Evolutionary conservation across 2,797 vertebrate genomes (phyloP).

Genomic region (Malurus splendens): DNA sequence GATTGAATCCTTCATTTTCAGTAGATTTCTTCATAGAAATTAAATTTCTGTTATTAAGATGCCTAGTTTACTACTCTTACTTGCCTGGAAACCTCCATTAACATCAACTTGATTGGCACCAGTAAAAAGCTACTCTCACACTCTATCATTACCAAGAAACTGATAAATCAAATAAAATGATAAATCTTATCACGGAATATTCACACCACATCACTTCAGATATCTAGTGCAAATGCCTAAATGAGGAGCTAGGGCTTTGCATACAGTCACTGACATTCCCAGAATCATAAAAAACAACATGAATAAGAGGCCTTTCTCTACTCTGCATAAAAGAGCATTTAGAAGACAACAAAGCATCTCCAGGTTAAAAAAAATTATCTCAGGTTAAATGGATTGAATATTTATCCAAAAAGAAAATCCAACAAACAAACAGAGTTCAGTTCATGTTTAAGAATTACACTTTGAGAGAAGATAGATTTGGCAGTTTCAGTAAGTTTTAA

Average conservation of each 20-base stretch:
- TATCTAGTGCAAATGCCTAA: neutral
- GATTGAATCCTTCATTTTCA: neutral
- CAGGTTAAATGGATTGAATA: neutral
- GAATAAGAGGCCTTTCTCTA: neutral
- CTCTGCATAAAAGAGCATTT: neutral
- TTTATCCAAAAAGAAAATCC: constrained; percentile 1
- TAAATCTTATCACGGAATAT: neutral
- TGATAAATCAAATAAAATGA: neutral
- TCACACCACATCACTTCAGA: neutral
- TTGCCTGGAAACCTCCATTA: neutral
- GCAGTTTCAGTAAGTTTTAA: constrained; percentile 1
- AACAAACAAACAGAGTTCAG: neutral
- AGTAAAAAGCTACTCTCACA: neutral
- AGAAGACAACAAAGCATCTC: neutral
- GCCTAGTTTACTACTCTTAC: neutral
- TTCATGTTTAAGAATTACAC: neutral
- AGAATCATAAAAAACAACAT: neutral
- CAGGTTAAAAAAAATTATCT: neutral
- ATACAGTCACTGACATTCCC: accelerated
- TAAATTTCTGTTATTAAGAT: constrained; percentile 46
- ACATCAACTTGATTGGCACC: neutral
- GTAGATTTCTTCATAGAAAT: constrained; percentile 19
- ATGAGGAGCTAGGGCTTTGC: neutral
- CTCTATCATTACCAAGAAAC: neutral
- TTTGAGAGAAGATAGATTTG: neutral